A percentile compares a stretch with the other conserved stretches of the same genome.
These are phyloP conservation scores for Galerucella pusilla DNA, from an alignment of 2,888 invertebrate species.

Conservation along the genomic window DNA sequence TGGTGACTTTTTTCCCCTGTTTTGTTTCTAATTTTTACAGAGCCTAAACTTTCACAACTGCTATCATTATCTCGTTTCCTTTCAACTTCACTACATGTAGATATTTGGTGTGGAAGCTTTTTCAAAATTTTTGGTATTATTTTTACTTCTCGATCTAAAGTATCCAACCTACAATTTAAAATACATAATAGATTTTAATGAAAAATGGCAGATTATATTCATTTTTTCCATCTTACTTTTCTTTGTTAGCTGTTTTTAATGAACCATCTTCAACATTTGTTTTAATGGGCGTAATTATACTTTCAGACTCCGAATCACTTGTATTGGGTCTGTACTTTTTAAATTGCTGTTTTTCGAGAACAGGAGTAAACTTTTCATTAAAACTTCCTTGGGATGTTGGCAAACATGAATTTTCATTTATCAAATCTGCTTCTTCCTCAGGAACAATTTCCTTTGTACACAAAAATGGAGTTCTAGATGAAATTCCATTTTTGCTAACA, in stretches of 20 bases:
- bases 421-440: slow-evolving; percentile 62
- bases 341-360: slow-evolving; percentile 33
- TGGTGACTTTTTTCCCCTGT: slow-evolving; percentile 68
- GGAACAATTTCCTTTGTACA: slow-evolving; percentile 52
- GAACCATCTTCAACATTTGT: slow-evolving; percentile 57
- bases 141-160: slow-evolving; percentile 50
- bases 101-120: slow-evolving; percentile 65
- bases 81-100: slow-evolving; percentile 66
- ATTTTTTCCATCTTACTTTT: slow-evolving; percentile 67
- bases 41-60: slow-evolving; percentile 80
- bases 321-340: slow-evolving; percentile 40
- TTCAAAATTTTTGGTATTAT: slow-evolving; percentile 52
- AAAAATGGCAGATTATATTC: background rate
- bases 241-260: slow-evolving; percentile 65
- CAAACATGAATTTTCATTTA: slow-evolving; percentile 52
- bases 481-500: slow-evolving; percentile 64
- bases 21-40: slow-evolving; percentile 49
- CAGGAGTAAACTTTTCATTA: slow-evolving; percentile 48
- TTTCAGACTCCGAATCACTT: slow-evolving; percentile 78
- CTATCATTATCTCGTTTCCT: slow-evolving; percentile 66
- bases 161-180: slow-evolving; percentile 53
- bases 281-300: slow-evolving; percentile 75
- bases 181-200: slow-evolving; percentile 19
- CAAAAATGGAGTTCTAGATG: slow-evolving; percentile 52
- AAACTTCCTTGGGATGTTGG: slow-evolving; percentile 29